These are phyloP conservation scores for Panopea generosa DNA, from an alignment of 2,888 invertebrate species.

Conservation along the genomic window DNA sequence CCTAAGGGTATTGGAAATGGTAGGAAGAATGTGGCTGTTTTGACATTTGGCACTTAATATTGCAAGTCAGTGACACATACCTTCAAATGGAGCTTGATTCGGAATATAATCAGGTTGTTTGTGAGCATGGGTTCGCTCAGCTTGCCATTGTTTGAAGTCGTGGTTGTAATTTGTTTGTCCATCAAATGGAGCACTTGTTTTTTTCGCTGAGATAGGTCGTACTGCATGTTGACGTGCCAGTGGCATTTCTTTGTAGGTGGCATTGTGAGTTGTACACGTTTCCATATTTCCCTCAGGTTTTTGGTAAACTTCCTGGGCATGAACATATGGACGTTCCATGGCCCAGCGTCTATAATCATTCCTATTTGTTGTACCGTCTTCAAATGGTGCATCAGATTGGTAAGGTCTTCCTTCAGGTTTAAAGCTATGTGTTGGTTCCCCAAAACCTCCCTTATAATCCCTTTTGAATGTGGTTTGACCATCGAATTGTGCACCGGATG, in stretches of 20 bases:
- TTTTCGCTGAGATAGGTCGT: slow-evolving; percentile 70
- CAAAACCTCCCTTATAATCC: slow-evolving; percentile 77
- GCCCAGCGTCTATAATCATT: slow-evolving; percentile 80
- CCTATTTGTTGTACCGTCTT: slow-evolving; percentile 83
- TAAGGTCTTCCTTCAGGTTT: slow-evolving; percentile 82
- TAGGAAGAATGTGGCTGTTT: no score
- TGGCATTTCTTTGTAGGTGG: slow-evolving; percentile 77
- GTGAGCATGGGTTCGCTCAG: slow-evolving; percentile 66
- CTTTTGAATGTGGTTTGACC: slow-evolving; percentile 80
- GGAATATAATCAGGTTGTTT: slow-evolving; percentile 79
- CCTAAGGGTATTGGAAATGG: no score
- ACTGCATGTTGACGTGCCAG: slow-evolving; percentile 70
- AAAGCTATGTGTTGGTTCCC: slow-evolving; percentile 74
- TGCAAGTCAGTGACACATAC: no score
- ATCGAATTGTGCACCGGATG: slow-evolving; percentile 79
- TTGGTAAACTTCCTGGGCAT: slow-evolving; percentile 77
- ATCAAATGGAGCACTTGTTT: slow-evolving; percentile 76
- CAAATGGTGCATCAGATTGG: slow-evolving; percentile 82
- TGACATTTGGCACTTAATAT: no score
- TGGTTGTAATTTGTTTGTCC: slow-evolving; percentile 80
- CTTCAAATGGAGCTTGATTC: slow-evolving; percentile 84
- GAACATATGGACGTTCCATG: slow-evolving; percentile 75
- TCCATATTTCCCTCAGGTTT: slow-evolving; percentile 83
- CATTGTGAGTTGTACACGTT: slow-evolving; percentile 80
- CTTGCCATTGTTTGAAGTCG: slow-evolving; percentile 80